A percentile compares a stretch with the other conserved stretches of the same genome.
Conservation (phyloP, 2,113 vertebrate species). For the Myodes glareolus region DNA sequence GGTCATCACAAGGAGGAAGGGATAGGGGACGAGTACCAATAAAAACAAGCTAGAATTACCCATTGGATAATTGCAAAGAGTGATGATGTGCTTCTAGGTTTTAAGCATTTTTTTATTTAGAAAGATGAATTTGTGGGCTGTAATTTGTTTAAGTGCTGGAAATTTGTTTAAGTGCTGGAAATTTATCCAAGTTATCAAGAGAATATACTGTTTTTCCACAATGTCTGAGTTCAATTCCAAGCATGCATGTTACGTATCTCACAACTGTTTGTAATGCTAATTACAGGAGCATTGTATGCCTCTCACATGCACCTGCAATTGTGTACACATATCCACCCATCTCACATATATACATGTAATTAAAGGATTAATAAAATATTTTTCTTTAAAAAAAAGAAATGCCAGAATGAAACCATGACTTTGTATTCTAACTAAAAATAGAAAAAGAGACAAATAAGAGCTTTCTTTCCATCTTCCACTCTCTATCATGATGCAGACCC, state of each 20-base stretch:
- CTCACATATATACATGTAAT: no score
- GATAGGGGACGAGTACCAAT: neutral
- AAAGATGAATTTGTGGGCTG: accelerated
- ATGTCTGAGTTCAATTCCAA: neutral
- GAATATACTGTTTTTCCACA: neutral
- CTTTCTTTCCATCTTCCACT: neutral
- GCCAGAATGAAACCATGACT: neutral
- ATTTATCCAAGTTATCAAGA: neutral
- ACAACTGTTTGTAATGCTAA: neutral
- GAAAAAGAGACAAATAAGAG: neutral
- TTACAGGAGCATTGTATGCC: neutral
- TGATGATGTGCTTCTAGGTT: neutral
- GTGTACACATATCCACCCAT: neutral
- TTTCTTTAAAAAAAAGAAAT: neutral
- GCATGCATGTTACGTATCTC: neutral
- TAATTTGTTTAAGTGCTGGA: neutral
- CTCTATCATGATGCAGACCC: neutral
- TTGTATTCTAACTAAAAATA: neutral
- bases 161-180: no score
- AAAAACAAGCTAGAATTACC: neutral
- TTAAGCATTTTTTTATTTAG: neutral
- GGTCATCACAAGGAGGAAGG: no score
- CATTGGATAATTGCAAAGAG: neutral
- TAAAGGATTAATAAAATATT: no score
- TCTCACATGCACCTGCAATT: neutral